A percentile compares a stretch with the other conserved stretches of the same genome.
Evolutionary conservation across 2,113 vertebrate genomes (phyloP).

Genomic region (Eudyptes chrysolophus): DNA sequence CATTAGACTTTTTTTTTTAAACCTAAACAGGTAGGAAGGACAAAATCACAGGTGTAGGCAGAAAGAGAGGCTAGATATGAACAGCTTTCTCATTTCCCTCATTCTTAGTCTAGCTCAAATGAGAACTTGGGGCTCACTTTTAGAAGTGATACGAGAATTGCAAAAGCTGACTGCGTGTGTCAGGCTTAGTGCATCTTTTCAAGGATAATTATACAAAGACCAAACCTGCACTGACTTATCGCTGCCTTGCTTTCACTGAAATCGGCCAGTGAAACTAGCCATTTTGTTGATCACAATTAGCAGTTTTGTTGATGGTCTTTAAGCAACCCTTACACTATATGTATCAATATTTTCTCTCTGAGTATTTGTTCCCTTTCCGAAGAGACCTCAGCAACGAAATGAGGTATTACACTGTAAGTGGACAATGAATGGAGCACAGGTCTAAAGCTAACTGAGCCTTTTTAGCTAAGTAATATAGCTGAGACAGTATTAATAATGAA

Average conservation of each 20-base stretch:
- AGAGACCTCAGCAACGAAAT: neutral
- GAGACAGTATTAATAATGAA: neutral
- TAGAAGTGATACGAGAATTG: neutral
- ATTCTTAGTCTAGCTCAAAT: neutral
- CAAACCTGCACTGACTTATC: neutral
- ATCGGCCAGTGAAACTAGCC: neutral
- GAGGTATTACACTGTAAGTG: rapidly evolving
- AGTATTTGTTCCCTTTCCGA: neutral
- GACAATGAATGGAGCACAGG: neutral
- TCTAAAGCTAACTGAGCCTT: neutral
- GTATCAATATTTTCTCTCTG: neutral
- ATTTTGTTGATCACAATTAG: neutral
- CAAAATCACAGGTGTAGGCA: neutral
- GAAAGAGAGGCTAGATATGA: neutral
- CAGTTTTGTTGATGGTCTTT: neutral
- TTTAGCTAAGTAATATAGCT: neutral
- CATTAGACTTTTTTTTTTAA: neutral
- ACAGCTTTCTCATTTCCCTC: neutral
- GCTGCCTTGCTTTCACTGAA: neutral
- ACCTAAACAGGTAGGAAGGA: neutral
- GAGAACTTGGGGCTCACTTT: neutral
- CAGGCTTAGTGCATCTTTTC: neutral
- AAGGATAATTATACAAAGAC: neutral
- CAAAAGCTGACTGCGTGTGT: neutral
- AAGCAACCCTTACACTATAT: neutral